phyloP scores from a whole-genome alignment of 2,797 vertebrate genomes.

The Emydoidea blandingii region DNA sequence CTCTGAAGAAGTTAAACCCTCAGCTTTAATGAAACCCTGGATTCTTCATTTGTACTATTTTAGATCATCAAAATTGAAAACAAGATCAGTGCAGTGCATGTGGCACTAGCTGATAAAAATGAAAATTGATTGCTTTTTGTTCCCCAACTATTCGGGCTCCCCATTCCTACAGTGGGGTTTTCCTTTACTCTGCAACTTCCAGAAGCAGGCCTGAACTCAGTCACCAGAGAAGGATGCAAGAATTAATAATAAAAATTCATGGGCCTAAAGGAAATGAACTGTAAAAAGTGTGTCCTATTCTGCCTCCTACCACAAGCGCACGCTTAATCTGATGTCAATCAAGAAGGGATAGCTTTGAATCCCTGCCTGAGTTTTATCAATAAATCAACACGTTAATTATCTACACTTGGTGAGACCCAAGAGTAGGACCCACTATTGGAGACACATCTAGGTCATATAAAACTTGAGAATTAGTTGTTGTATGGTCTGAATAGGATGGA shows the following conservation, averaged over 20 bases:
- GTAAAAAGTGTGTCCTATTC: background rate
- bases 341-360: background rate
- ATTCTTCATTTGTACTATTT: background rate
- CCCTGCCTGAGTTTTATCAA: background rate
- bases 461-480: background rate
- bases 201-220: background rate
- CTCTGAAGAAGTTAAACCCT: background rate
- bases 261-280: background rate
- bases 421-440: background rate
- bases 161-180: background rate
- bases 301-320: background rate
- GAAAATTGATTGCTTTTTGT: background rate
- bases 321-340: background rate
- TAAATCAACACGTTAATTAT: background rate
- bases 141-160: background rate
- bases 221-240: background rate
- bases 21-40: background rate
- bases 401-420: background rate
- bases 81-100: background rate
- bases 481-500: background rate
- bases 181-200: background rate
- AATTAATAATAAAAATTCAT: background rate
- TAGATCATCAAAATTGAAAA: background rate
- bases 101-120: background rate
- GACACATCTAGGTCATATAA: background rate